Conservation (phyloP, 2,113 vertebrate species). For the Sinocyclocheilus rhinocerous region DNA sequence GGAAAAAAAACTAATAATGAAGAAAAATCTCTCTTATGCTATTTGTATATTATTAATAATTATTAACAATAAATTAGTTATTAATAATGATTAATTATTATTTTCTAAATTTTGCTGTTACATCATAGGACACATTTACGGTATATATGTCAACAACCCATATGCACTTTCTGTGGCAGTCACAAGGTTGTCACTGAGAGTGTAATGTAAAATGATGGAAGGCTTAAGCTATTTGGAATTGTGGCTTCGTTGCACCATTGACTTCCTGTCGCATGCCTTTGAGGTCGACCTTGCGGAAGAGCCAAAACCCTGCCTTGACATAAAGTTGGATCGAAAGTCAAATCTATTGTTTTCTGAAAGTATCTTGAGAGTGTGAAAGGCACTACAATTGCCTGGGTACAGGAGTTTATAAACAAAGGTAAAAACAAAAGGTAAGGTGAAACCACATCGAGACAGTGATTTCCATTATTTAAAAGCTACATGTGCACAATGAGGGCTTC, state of each 20-base stretch:
- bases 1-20: too few relatives aligned
- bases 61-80: too few relatives aligned
- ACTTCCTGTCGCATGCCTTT: slow-evolving; percentile 54
- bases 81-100: too few relatives aligned
- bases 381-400: slow-evolving; percentile 27
- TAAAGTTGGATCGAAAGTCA: slow-evolving; percentile 42
- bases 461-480: not conserved
- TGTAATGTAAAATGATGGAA: slow-evolving; percentile 18
- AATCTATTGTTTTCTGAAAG: slow-evolving; percentile 45
- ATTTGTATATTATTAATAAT: too few relatives aligned
- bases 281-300: slow-evolving; percentile 35
- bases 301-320: slow-evolving; percentile 21
- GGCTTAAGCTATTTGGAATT: slow-evolving; percentile 30
- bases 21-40: too few relatives aligned
- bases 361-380: not conserved
- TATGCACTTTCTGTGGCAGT: not conserved
- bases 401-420: slow-evolving; percentile 24
- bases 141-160: too few relatives aligned
- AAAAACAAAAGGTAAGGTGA: slow-evolving; percentile 23
- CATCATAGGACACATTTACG: too few relatives aligned
- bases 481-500: not conserved
- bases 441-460: not conserved
- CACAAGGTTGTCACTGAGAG: slow-evolving; percentile 15
- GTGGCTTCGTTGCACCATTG: slow-evolving; percentile 45
- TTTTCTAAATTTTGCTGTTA: too few relatives aligned